These are phyloP conservation scores for Vesta saturnalis DNA, from an alignment of 2,888 invertebrate genomes.

Conservation along the genomic window DNA sequence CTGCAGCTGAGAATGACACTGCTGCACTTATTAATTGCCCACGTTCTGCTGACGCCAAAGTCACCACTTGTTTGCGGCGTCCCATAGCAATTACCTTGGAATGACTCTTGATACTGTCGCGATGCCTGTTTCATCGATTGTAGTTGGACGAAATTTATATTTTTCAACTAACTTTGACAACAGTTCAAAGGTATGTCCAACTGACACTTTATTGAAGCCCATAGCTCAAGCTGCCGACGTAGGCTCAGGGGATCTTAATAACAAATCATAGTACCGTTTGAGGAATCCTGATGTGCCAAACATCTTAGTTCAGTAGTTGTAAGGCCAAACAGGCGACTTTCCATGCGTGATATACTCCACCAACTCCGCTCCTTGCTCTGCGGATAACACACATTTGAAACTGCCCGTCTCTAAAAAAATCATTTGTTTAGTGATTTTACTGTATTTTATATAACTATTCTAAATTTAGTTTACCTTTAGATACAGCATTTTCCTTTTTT, in stretches of 20 bases:
- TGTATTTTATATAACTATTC: no score
- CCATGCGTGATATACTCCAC: background rate
- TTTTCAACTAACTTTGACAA: no score
- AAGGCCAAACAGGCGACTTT: slow-evolving; percentile 4
- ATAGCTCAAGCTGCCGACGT: background rate
- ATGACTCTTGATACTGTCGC: no score
- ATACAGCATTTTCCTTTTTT: no score
- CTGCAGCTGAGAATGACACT: background rate
- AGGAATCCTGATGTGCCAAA: background rate
- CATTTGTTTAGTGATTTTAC: no score
- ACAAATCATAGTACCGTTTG: background rate
- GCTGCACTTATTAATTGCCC: background rate
- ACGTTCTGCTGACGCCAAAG: background rate
- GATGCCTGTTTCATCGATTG: background rate
- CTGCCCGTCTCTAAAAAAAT: no score
- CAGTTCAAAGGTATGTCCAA: background rate
- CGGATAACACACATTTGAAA: no score
- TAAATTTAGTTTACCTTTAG: no score
- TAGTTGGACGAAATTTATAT: background rate
- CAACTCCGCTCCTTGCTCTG: no score
- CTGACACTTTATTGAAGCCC: background rate
- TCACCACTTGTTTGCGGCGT: background rate
- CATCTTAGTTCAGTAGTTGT: background rate
- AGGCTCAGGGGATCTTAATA: background rate
- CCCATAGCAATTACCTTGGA: background rate